Conservation (phyloP, 2,113 vertebrate genomes). For the Ophthalmolycus amberensis region DNA sequence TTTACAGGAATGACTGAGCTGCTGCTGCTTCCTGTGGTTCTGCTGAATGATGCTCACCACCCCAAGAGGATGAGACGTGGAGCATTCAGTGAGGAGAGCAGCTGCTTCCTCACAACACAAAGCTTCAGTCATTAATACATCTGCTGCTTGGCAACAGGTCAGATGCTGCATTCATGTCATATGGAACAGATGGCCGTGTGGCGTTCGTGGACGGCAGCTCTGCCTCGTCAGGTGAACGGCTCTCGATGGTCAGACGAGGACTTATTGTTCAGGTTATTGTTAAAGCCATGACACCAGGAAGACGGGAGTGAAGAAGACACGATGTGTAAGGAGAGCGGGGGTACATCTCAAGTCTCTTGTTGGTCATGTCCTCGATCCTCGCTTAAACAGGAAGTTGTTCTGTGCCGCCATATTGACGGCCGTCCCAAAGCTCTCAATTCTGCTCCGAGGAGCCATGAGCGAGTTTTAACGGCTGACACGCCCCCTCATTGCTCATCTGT, state of each 20-base stretch:
- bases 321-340: neutral
- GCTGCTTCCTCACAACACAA: conserved; percentile 34
- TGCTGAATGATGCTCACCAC: neutral
- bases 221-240: neutral
- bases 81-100: conserved; percentile 42
- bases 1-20: conserved; percentile 55
- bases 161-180: conserved; percentile 26
- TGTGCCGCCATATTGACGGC: too few species aligned
- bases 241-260: neutral
- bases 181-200: neutral
- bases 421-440: too few species aligned
- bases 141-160: conserved; percentile 29
- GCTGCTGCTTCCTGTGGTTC: neutral
- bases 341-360: too few species aligned
- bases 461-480: too few species aligned
- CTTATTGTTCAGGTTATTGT: neutral
- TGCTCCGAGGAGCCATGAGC: too few species aligned
- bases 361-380: too few species aligned
- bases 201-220: neutral
- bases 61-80: neutral
- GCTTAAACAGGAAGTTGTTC: too few species aligned
- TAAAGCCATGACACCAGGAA: neutral
- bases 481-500: too few species aligned
- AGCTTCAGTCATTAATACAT: conserved; percentile 57
- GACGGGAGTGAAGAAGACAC: neutral